phyloP scores from a whole-genome alignment of 2,888 invertebrate genomes.

The Carabus problematicus region DNA sequence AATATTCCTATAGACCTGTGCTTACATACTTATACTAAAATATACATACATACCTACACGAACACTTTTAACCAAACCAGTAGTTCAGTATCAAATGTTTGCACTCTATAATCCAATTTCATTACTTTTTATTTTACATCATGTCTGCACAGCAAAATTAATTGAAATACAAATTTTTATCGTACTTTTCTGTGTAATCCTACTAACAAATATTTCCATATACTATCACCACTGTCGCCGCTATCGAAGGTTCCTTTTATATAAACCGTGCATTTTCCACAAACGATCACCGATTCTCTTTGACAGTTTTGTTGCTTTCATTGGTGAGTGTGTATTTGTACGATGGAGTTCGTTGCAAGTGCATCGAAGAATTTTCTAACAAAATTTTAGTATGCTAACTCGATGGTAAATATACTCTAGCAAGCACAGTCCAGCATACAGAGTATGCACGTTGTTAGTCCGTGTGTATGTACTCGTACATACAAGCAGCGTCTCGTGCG shows the following conservation, averaged over 20 bases:
- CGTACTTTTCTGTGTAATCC: too few relatives aligned
- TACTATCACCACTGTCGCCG: too few relatives aligned
- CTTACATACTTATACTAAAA: background rate
- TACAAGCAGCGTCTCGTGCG: too few relatives aligned
- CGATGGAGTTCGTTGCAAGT: constrained; percentile 17
- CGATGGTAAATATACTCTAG: constrained; percentile 31
- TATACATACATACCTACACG: background rate
- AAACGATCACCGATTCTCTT: constrained; percentile 19
- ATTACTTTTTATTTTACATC: too few relatives aligned
- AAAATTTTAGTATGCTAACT: constrained; percentile 31
- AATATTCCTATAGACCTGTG: constrained; percentile 8
- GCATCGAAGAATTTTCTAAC: constrained; percentile 19
- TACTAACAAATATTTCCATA: too few relatives aligned
- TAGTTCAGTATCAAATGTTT: too few relatives aligned
- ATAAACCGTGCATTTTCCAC: too few relatives aligned
- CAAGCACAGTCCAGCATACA: constrained; percentile 11
- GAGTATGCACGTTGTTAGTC: background rate
- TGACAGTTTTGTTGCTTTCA: constrained; percentile 28
- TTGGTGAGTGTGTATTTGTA: background rate
- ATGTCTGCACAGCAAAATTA: too few relatives aligned
- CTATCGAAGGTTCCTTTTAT: too few relatives aligned
- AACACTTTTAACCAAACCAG: background rate
- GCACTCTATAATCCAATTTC: too few relatives aligned
- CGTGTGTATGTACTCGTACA: background rate
- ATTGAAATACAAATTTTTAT: too few relatives aligned